Conservation (phyloP, 2,113 vertebrate genomes). For the Megaptera novaeangliae region DNA sequence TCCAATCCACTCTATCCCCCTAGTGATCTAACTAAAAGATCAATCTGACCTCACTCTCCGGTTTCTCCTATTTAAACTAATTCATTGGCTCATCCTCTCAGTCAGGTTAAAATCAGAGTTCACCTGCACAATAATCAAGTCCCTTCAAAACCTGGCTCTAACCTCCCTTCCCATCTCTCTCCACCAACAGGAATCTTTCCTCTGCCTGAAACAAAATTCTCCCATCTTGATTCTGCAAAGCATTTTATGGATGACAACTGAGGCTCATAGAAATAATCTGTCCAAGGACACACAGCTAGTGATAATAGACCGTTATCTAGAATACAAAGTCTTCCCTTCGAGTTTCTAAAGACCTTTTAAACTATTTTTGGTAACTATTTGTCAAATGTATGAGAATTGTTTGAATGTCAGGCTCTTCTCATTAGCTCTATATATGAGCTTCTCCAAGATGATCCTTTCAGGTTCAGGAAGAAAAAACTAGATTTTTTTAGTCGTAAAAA, state of each 20-base stretch:
- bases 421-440: not conserved
- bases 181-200: not conserved
- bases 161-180: not conserved
- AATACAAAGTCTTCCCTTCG: not conserved
- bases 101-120: not conserved
- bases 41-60: not conserved
- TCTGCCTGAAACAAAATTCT: conserved; percentile 1
- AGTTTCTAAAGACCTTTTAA: not conserved
- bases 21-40: not conserved
- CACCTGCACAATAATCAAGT: not conserved
- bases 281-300: not conserved
- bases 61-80: not conserved
- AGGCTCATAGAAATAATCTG: not conserved
- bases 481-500: not conserved
- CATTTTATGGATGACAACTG: not conserved
- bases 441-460: not conserved
- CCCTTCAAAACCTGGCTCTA: not conserved
- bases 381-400: not conserved
- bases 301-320: not conserved
- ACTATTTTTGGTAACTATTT: not conserved
- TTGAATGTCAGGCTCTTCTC: not conserved
- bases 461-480: not conserved
- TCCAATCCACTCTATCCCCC: not conserved
- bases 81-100: not conserved
- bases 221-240: not conserved